Evolutionary conservation across 2,888 invertebrate genomes (phyloP).

Genomic region (Limnephilus marmoratus): DNA sequence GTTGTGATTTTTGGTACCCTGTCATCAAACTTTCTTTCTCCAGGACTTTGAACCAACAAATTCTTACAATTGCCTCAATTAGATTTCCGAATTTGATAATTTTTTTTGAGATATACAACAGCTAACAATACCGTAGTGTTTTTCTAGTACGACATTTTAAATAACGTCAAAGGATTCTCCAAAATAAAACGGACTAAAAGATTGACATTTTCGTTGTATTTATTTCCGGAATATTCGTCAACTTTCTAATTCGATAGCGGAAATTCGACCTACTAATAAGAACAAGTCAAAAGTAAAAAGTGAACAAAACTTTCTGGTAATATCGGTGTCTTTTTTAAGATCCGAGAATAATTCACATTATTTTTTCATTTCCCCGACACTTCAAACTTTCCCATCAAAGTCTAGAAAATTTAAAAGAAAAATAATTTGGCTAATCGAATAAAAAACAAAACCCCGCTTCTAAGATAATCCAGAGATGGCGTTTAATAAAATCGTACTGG

Average conservation of each 20-base stretch:
- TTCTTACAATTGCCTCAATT: too few species aligned
- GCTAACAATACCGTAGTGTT: too few species aligned
- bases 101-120: too few species aligned
- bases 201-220: neutral
- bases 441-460: conserved; percentile 2
- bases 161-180: too few species aligned
- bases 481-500: neutral
- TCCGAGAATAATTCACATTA: conserved; percentile 4
- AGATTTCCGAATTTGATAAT: too few species aligned
- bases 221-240: neutral
- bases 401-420: neutral
- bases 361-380: neutral
- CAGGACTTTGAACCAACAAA: too few species aligned
- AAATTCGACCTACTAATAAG: neutral
- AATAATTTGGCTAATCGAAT: neutral
- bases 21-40: too few species aligned
- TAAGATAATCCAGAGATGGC: neutral
- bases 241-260: neutral
- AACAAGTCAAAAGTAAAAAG: neutral
- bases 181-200: neutral
- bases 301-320: neutral
- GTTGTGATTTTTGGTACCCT: too few species aligned
- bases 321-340: neutral
- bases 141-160: too few species aligned
- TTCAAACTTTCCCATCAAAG: neutral